A percentile compares a stretch with the other conserved stretches of the same genome.
Conservation (phyloP, 2,113 vertebrate species). For the Vicugna pacos region DNA sequence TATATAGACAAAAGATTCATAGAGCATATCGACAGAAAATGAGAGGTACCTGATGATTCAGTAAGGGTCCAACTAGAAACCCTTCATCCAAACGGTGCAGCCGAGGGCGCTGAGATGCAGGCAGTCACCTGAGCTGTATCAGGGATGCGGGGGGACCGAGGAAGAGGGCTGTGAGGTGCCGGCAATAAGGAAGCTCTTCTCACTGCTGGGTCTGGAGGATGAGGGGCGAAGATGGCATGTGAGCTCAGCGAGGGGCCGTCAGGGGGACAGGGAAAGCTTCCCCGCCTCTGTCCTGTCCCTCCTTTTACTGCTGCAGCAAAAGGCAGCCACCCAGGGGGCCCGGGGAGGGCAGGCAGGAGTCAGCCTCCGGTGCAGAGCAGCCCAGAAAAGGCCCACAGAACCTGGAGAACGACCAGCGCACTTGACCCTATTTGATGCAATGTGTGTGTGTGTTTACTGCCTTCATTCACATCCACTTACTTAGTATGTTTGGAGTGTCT, state of each 20-base stretch:
- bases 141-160: neutral
- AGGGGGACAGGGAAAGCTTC: too few relatives aligned
- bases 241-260: neutral
- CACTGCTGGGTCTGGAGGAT: neutral
- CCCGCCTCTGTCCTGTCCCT: neutral
- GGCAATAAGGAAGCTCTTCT: fast-evolving
- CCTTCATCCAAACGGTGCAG: too few relatives aligned
- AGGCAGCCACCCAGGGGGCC: neutral
- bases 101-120: too few relatives aligned
- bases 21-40: neutral
- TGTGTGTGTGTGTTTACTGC: fast-evolving
- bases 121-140: neutral
- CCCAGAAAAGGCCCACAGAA: neutral
- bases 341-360: neutral
- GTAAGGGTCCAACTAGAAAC: neutral
- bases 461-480: neutral
- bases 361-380: neutral
- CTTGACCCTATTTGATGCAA: neutral
- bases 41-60: neutral
- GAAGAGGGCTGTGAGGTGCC: too few relatives aligned
- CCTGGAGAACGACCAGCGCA: neutral
- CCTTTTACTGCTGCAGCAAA: neutral
- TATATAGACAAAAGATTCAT: neutral
- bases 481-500: neutral
- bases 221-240: neutral